A percentile compares a stretch with the other conserved stretches of the same genome.
phyloP scores from a whole-genome alignment of 2,113 vertebrate genomes.

The Speoplatyrhinus poulsoni region DNA sequence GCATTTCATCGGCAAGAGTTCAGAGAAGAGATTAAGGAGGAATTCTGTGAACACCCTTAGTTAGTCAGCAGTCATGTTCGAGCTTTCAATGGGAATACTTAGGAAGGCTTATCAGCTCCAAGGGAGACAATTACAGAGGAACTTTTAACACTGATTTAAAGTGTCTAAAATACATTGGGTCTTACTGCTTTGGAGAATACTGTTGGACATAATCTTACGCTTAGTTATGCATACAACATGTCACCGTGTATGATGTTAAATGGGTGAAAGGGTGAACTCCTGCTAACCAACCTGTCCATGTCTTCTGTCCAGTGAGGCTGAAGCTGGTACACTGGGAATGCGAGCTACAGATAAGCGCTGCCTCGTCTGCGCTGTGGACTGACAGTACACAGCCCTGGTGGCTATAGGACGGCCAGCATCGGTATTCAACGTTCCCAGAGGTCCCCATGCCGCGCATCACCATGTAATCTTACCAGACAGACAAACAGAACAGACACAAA shows the following conservation, averaged over 20 bases:
- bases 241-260: too few species aligned
- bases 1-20: not conserved
- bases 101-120: slow-evolving; percentile 1
- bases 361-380: slow-evolving; percentile 79
- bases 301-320: slow-evolving; percentile 75
- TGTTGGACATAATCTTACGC: too few species aligned
- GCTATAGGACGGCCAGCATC: slow-evolving; percentile 90
- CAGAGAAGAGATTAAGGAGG: slow-evolving; percentile 2
- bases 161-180: not conserved
- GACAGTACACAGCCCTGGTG: slow-evolving; percentile 85
- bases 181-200: not conserved
- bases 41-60: not conserved
- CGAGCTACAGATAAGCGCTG: slow-evolving; percentile 80
- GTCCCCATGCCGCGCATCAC: slow-evolving; percentile 76
- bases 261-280: not conserved
- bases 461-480: slow-evolving; percentile 77
- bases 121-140: slow-evolving; percentile 6
- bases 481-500: not conserved
- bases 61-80: not conserved
- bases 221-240: too few species aligned
- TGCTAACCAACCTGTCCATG: slow-evolving; percentile 83
- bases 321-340: slow-evolving; percentile 83
- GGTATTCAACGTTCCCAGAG: slow-evolving; percentile 76
- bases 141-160: not conserved
- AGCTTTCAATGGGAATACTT: not conserved